Evolutionary conservation across 2,888 invertebrate species (phyloP), one percentile per base, ranked within the genome.

Genomic region (Limnephilus auricula): DNA sequence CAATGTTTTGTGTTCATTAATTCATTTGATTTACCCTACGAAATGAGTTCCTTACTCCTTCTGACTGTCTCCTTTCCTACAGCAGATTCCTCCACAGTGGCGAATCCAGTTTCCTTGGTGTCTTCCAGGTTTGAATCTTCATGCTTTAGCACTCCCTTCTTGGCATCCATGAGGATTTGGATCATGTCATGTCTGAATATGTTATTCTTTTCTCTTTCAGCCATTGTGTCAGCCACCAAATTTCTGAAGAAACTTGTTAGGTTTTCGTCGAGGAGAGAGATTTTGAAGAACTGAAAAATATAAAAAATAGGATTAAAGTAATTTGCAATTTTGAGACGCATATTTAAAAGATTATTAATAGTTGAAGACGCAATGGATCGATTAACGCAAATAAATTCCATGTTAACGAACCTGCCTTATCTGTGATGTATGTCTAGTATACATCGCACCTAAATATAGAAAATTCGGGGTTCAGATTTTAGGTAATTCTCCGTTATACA

Each of bases 161-260:
- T 65, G 65, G 65, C 65, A 65, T 96, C 96, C 95, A 96, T 95
- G 0, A 97, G 94, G 12, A 96, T 93, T 89, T 97, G 95, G 34
- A 97, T 96, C 96, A 97, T 96, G 92, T 96, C 96, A 0, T 95
- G 95, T 37, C 96, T 94, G 15, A 95, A 93, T 30, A 95, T 95
- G 12, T 94, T 94, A 6, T 94, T 92, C n/a, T 94, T 93, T 84
- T 95, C 94, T 2, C 96, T 94, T 4, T 95, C 94, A 65, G 94
- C 94, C 94, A 96, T 96, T 1, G 95, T 94, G 25, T 88, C 91
- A n/a, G n/a, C 37, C 18, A 92, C 91, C n/a, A 91, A 65, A 79
- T 37, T 80, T 30, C 93, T 94, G 91, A 96, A 95, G 93, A 95
- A 96, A 25, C 25, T 65, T 15, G 13, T 0, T 5, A 32, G 3